Evolutionary conservation across 2,888 invertebrate genomes (phyloP), one percentile per base, ranked within the genome.

Genomic region (Tillus elongatus): DNA sequence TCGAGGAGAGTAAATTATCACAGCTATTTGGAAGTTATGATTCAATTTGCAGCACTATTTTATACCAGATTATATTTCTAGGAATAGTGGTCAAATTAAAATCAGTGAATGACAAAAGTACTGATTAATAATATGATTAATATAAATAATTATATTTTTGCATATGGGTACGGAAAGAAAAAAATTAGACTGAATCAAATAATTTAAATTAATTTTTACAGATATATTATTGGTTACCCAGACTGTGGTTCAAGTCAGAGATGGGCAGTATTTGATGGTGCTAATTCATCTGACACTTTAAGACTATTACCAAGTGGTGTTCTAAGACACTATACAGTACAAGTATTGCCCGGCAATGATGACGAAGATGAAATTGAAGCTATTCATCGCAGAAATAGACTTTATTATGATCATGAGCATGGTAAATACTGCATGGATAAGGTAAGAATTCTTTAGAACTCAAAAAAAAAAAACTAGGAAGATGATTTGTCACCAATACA

Each of bases 371-470:
- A 57, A 28, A 72, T 70, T 13, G 31, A 41, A 29, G 50, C 51
- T 26, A 55, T 51, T 30, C 52, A 41, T 41, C 68, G 66, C 35
- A 67, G 70, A 51, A 67, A 75, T 57, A 66, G 74, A 35, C 60
- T 74, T 2, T 79, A 74, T 41, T 75, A 82, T 53, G 83, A 86
- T 55, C 83, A 86, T 57, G 68, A 72, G 11, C 77, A 75, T 44
- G 79, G 82, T 28, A 78, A 82, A 62, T 89, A 88, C 59, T 89
- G 89, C 56, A 71, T 85, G 54, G 89, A 89, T 57, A 85, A 81
- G 71, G 85, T 82, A 52, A 19, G 24, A 8, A 19, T 6, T 19
- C n/a, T n/a, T n/a, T n/a, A n/a, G n/a, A n/a, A n/a, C n/a, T n/a
- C n/a, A n/a, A n/a, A n/a, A n/a, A n/a, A n/a, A n/a, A n/a, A n/a